These are phyloP conservation scores for Pristionchus entomophagus DNA, from an alignment of 2,888 invertebrate species.

Conservation along the genomic window DNA sequence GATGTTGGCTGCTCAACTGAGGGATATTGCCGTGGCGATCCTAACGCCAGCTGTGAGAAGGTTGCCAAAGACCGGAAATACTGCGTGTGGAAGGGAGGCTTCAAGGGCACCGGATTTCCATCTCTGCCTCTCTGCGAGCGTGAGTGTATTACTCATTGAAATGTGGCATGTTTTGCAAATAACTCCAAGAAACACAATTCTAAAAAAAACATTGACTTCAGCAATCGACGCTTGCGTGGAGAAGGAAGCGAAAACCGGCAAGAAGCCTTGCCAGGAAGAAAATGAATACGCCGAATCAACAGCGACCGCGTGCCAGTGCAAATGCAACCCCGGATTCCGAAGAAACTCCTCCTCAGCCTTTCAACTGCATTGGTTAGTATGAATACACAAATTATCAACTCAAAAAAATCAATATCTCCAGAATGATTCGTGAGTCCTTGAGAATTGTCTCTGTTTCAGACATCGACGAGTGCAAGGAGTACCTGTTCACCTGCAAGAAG, in stretches of 20 bases:
- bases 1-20: background rate
- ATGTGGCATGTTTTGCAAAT: slow-evolving; percentile 4
- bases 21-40: slow-evolving; percentile 22
- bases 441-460: slow-evolving; percentile 79
- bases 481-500: slow-evolving; percentile 82
- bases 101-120: slow-evolving; percentile 33
- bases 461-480: slow-evolving; percentile 86
- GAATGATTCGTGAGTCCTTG: too few species aligned
- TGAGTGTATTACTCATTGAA: background rate
- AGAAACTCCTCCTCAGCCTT: background rate
- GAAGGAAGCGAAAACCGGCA: background rate
- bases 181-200: background rate
- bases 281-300: background rate
- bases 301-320: slow-evolving; percentile 21
- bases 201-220: slow-evolving; percentile 7
- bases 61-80: background rate
- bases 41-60: background rate
- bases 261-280: slow-evolving; percentile 5
- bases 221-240: slow-evolving; percentile 39
- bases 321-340: slow-evolving; percentile 5
- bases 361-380: background rate
- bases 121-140: slow-evolving; percentile 4
- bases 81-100: slow-evolving; percentile 26
- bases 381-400: background rate
- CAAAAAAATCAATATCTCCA: background rate